A percentile compares a stretch with the other conserved stretches of the same genome.
Evolutionary conservation across 2,113 vertebrate species (phyloP).

Genomic region (Ceyx margarethae): DNA sequence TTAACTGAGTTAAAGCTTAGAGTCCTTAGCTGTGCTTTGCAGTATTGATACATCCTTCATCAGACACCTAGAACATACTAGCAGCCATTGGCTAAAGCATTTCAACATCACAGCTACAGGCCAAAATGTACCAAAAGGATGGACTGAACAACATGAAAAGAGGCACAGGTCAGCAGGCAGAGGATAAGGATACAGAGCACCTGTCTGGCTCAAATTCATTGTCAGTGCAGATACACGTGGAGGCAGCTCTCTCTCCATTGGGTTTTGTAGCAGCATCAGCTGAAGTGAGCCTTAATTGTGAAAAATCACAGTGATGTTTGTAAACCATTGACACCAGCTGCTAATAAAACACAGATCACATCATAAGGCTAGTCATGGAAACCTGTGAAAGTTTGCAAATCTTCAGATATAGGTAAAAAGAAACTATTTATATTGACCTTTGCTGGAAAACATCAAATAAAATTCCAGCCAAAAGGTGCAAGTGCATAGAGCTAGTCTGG

Average conservation of each 20-base stretch:
- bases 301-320: neutral
- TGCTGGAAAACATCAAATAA: constrained; percentile 10
- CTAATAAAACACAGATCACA: neutral
- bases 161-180: neutral
- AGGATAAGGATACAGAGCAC: neutral
- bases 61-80: neutral
- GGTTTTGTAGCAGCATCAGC: neutral
- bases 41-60: neutral
- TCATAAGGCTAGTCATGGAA: neutral
- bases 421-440: neutral
- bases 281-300: neutral
- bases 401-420: neutral
- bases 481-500: neutral
- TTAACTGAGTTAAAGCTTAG: neutral
- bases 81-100: neutral
- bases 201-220: neutral
- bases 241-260: neutral
- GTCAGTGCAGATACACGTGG: fast-evolving
- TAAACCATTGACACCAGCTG: neutral
- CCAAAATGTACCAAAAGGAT: neutral
- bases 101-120: neutral
- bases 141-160: neutral
- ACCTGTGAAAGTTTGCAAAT: neutral
- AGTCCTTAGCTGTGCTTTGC: neutral
- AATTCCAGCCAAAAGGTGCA: neutral